Base-by-base conservation (phyloP, 1,140 invertebrate species). In the Ditylenchus dipsaci region DNA sequence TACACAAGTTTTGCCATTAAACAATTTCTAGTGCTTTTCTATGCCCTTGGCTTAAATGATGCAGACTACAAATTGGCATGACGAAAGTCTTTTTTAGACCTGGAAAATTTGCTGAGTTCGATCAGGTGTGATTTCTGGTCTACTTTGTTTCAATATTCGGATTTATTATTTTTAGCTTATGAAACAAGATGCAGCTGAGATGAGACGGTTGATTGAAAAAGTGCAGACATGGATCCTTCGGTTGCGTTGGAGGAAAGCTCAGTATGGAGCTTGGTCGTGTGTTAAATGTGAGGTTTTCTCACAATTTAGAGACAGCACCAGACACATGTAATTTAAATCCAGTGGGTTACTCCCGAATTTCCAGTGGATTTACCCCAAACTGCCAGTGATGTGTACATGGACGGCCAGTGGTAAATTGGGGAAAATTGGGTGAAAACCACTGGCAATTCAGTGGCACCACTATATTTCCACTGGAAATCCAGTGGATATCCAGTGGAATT, bases 71-170 rank as follows among this genome's bases (percentile, higher is more conserved):
- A 92, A 82, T 98, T 86, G 95, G 95, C 29, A 86, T 95, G 71
- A 95, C 93, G 0, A 91, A 92, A 81, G 92, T 97, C 8, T 97
- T 97, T 85, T 97, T 97, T 87, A 88, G 93, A 23, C 92, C 94
- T 0, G 95, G 94, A 53, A 97, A 97, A 84, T 97, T 96, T 86
- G 91, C 92, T 0, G 93, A 97, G 85, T 97, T 98, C 86, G 71
- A 73, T 71, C 91, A 93, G 86, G 90, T 59, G 17, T 13, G 11
- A 13, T 59, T 23, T 11, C 30, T 19, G 21, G 33, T 64, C 0
- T 30, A 1, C 1, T 29, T 13, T 11, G n/a, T 45, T 13, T 45
- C 11, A 13, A 45, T 45, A 45, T 13, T 45, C n/a, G 11, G n/a
- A 45, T 1, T 19, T 21, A 9, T 33, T 17, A 19, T 72, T 70